phyloP scores from a whole-genome alignment of 2,113 vertebrate genomes.

The Alligator mississippiensis region DNA sequence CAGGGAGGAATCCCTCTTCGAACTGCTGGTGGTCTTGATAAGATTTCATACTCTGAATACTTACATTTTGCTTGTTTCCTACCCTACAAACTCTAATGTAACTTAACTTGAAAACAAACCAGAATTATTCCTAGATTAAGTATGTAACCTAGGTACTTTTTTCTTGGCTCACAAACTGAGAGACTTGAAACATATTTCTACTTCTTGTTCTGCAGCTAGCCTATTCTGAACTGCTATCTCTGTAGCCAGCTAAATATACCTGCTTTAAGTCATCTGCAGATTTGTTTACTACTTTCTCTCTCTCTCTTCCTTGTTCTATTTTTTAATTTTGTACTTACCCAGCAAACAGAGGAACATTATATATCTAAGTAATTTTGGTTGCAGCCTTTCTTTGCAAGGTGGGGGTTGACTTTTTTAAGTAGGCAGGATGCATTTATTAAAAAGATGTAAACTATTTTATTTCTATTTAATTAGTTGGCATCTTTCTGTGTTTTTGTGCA shows the following conservation, averaged over 20 bases:
- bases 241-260: neutral
- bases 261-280: neutral
- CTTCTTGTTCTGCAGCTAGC: slow-evolving; percentile 35
- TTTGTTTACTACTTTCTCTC: neutral
- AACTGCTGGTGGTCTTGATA: neutral
- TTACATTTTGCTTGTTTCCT: neutral
- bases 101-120: neutral
- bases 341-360: neutral
- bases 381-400: neutral
- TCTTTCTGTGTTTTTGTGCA: neutral
- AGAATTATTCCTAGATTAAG: neutral
- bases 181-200: slow-evolving; percentile 31
- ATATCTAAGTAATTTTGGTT: neutral
- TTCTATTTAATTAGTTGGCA: neutral
- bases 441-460: neutral
- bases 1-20: neutral
- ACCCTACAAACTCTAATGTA: neutral
- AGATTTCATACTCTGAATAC: neutral
- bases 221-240: neutral
- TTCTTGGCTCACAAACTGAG: neutral
- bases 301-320: neutral
- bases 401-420: neutral
- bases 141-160: slow-evolving; percentile 16
- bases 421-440: neutral
- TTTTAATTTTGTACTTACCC: neutral